These are phyloP conservation scores for Drosophila pseudoananassae DNA, from an alignment of 1,140 invertebrate species.

Conservation along the genomic window DNA sequence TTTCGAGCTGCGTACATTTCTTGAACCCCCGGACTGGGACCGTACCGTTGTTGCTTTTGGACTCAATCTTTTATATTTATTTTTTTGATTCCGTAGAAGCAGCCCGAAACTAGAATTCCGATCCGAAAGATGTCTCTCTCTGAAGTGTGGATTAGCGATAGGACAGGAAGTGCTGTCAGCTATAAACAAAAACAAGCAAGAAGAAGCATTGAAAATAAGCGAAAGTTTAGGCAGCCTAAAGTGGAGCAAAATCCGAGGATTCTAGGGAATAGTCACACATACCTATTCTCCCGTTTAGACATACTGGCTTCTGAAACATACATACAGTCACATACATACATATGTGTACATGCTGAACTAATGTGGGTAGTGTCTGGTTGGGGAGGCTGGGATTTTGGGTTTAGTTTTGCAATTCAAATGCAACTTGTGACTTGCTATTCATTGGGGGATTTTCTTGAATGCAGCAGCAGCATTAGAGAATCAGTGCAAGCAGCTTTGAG, in stretches of 20 bases:
- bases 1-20: slow-evolving; percentile 47
- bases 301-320: slow-evolving; percentile 44
- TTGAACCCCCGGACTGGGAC: slow-evolving; percentile 30
- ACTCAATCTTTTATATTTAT: slow-evolving; percentile 28
- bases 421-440: slow-evolving; percentile 50
- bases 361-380: slow-evolving; percentile 25
- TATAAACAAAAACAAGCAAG: neutral
- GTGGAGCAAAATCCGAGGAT: slow-evolving; percentile 58
- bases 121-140: slow-evolving; percentile 24
- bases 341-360: slow-evolving; percentile 44
- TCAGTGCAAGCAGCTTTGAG: slow-evolving; percentile 43
- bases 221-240: slow-evolving; percentile 52
- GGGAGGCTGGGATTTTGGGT: neutral
- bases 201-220: slow-evolving; percentile 8
- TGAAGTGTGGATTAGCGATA: slow-evolving; percentile 43
- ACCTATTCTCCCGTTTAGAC: slow-evolving; percentile 21
- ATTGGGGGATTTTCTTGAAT: slow-evolving; percentile 42
- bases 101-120: slow-evolving; percentile 52
- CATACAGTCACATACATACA: slow-evolving; percentile 4
- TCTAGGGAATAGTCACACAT: slow-evolving; percentile 35
- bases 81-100: slow-evolving; percentile 26
- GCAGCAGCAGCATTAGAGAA: slow-evolving; percentile 18
- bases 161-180: slow-evolving; percentile 42
- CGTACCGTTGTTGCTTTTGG: slow-evolving; percentile 10
- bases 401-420: slow-evolving; percentile 51